Base-by-base conservation (phyloP, 2,113 vertebrate genomes). In the Poecilia latipinna region DNA sequence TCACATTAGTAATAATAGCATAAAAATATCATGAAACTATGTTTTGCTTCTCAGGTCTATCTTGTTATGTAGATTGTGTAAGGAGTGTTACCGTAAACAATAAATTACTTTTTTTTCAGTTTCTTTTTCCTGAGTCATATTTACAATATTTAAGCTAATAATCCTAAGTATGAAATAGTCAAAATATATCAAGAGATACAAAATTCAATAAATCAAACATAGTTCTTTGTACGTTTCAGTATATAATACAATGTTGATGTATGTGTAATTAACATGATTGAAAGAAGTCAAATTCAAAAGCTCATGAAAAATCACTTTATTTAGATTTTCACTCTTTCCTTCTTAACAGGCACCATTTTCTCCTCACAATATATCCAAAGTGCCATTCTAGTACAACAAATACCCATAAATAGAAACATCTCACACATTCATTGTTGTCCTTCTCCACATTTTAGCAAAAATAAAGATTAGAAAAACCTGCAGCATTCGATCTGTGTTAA, bases 241-340 rank as follows among this genome's bases (percentile, higher is more conserved):
- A 51, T 51, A 51, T 15, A 51, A 51, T 44, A 4, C 1, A 28
- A 22, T 32, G 17, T 39, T 60, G 3, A 61, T 44, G 8, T 66
- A 12, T 22, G 29, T 61, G 63, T 35, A 24, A 70, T 26, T n/a
- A 65, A 81, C 78, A 85, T 26, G 1, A 70, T 4, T n/a, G 61
- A 70, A 77, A 80, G 51, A 10, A 74, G 74, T 22, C 48, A 74
- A 74, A 79, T 24, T 31, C 35, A 79, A 65, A 74, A 78, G 33
- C 48, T n/a, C 44, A 68, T 72, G 69, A 83, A 74, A 85, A 73
- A 37, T 35, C 78, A 28, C 61, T 89, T 88, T 88, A 87, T 86
- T 89, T 69, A 78, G 66, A 61, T 78, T 79, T 60, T 73, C 72
- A 71, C 28, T 26, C 28, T 75, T 79, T 61, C 87, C 86, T 78